Evolutionary conservation across 2,888 invertebrate genomes (phyloP), one percentile per base, ranked within the genome.

Genomic region (Drosophila cognata): DNA sequence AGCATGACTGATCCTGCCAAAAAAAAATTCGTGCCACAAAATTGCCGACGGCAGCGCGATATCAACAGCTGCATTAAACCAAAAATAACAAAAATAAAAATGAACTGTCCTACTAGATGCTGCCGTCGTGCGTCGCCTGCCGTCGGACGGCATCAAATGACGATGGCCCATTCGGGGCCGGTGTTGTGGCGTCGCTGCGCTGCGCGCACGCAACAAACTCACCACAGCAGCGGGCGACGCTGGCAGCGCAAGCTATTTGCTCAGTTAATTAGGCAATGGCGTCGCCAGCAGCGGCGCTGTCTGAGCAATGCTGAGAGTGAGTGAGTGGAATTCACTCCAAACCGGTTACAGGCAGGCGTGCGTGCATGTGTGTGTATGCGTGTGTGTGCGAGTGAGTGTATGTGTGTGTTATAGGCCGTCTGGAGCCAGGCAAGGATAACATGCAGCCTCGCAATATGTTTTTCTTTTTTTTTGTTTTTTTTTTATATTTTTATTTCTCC

Each of bases 211-310:
- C 66, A n/a, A 33, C 70, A 10, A 88, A 88, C 64, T 74, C 85
- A 85, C 85, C 85, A 85, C 77, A 55, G 80, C 85, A 82, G 87
- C 82, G 74, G 48, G 57, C 55, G 25, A 53, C 85, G 50, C 56
- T n/a, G n/a, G 56, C 79, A 68, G 60, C 69, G 73, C 31, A 6
- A 4, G 60, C 79, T 77, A 72, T 84, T 87, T 84, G 84, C 84
- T 65, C 74, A 84, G 84, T 77, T 84, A 82, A 82, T 82, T 82
- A 84, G 82, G 79, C 82, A 81, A 77, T 82, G 62, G 74, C 84
- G 71, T 51, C 74, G 77, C 51, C 63, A 66, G 51, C 66, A 55
- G 59, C 48, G 51, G 16, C 50, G 21, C 53, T 36, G 60, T 36
- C 61, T 31, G 73, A 74, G 71, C 63, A 63, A 51, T 51, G 51